Evolutionary conservation across 2,888 invertebrate genomes (phyloP).

Genomic region (Philhelius pedissequus): DNA sequence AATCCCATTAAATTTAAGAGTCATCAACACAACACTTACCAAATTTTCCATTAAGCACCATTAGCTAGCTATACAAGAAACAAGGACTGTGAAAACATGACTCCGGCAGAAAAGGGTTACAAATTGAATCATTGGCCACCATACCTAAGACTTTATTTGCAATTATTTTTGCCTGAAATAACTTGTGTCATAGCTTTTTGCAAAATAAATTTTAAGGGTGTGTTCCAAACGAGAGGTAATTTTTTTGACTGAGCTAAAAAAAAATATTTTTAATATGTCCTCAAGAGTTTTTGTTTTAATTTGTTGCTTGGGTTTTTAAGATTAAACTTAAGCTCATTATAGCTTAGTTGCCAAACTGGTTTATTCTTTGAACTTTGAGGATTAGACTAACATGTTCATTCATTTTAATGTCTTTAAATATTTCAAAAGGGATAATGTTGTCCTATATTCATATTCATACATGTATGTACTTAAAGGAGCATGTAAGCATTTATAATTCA

Average conservation of each 20-base stretch:
- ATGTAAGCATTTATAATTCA: too few species aligned
- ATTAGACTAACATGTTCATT: neutral
- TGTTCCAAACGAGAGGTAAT: neutral
- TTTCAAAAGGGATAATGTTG: neutral
- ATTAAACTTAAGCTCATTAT: neutral
- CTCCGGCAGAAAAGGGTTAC: neutral
- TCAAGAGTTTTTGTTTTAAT: neutral
- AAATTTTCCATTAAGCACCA: neutral
- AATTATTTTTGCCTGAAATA: neutral
- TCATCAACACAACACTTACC: neutral
- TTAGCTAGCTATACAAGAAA: too few species aligned
- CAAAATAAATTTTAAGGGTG: neutral
- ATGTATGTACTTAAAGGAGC: too few species aligned
- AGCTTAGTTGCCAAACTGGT: neutral
- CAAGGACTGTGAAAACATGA: neutral
- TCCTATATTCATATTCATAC: too few species aligned
- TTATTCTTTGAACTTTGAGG: neutral
- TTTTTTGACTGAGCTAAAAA: neutral
- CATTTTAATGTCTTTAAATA: neutral
- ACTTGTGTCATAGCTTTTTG: neutral
- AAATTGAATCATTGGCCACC: conserved; percentile 11
- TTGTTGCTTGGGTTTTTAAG: neutral
- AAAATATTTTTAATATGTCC: neutral
- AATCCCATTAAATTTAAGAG: neutral
- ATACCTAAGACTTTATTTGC: neutral